Evolutionary conservation across 1,140 invertebrate genomes (phyloP), one percentile per base, ranked within the genome.

Genomic region (Sarcophaga peregrina): DNA sequence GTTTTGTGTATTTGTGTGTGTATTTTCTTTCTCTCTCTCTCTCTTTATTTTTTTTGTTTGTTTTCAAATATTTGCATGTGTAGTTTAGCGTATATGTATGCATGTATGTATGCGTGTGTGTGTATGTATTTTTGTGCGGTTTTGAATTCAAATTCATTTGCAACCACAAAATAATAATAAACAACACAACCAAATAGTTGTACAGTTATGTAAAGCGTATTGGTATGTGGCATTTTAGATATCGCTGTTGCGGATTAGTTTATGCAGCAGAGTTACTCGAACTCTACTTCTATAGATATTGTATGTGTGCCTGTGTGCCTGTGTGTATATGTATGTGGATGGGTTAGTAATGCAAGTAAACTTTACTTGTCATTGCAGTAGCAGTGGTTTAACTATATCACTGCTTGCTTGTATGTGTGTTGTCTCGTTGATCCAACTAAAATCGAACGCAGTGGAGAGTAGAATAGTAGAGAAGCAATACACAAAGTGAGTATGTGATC

Each of bases 91-190:
- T 52, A 4, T 62, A 2, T 62, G 7, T 9, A n/a, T n/a, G n/a
- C n/a, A n/a, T n/a, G n/a, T 68, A 4, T 9, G 20, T 68, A 9
- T 15, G n/a, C 4, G 25, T 37, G 25, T 37, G 25, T 4, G 58
- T 7, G 9, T 68, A n/a, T 76, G 0, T 8, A 6, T 48, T 76
- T 48, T 76, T 76, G 10, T 78, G 75, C 25, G 47, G 47, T 78
- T 68, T 52, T 50, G 75, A 78, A 78, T 78, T 78, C 75, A 78
- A 78, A 78, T 78, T 78, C 75, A 78, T 78, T 78, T 78, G 75
- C 75, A 78, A 47, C 75, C 75, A 78, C 75, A 52, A 78, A 78
- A 78, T 78, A 78, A 78, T 78, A 78, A 78, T 78, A 78, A 78
- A 78, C 47, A 68, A 68, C 62, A 78, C 62, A 78, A 78, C 75